Percentiles rank a stretch among this genome's conserved stretches.
phyloP scores from a whole-genome alignment of 1,140 invertebrate species.

The Lepeophtheirus salmonis region DNA sequence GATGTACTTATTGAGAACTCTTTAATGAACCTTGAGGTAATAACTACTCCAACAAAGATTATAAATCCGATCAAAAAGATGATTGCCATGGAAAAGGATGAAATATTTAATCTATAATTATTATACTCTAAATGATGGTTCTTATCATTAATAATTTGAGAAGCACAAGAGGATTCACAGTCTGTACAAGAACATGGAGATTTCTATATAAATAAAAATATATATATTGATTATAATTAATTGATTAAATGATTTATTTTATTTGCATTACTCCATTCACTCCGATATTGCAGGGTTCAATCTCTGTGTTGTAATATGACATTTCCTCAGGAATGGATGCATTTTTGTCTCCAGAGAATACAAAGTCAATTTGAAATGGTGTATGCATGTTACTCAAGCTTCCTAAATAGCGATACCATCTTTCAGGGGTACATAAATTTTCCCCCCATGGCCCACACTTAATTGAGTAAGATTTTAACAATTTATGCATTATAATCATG shows the following conservation, averaged over 20 bases:
- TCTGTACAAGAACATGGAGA: neutral
- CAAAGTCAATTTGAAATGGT: constrained; percentile 51
- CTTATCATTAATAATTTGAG: neutral
- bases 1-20: neutral
- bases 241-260: neutral
- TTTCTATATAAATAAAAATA: neutral
- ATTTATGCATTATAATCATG: neutral
- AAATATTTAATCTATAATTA: neutral
- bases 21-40: neutral
- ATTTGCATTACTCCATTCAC: neutral
- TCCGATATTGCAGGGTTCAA: neutral
- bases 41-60: neutral
- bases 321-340: neutral
- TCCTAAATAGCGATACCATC: constrained; percentile 25
- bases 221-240: neutral
- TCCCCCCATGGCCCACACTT: constrained; percentile 53
- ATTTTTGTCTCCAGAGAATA: neutral
- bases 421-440: constrained; percentile 40
- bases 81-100: neutral
- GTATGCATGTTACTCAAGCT: constrained; percentile 37
- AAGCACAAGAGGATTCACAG: neutral
- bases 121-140: neutral
- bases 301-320: neutral
- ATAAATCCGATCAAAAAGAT: neutral
- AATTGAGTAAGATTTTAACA: constrained; percentile 51